Conservation (phyloP, 2,888 invertebrate genomes). For the Flabesymbios commensalis region DNA sequence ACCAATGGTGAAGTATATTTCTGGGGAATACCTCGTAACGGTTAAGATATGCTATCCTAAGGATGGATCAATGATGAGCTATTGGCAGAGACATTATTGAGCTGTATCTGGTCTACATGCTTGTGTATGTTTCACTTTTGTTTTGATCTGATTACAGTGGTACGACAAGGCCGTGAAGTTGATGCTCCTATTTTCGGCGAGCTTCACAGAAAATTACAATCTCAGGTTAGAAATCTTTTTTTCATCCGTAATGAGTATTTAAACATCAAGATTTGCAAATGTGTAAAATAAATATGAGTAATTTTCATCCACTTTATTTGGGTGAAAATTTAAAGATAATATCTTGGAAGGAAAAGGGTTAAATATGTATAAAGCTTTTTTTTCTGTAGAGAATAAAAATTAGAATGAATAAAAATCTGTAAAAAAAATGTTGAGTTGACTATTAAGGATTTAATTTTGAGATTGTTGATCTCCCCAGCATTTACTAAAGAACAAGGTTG, state of each 20-base stretch:
- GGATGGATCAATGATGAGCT: no score
- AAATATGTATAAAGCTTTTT: not conserved
- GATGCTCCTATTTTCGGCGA: constrained; percentile 61
- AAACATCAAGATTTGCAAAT: no score
- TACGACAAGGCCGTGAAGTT: constrained; percentile 50
- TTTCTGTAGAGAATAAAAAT: not conserved
- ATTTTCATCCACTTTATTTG: not conserved
- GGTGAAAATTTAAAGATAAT: not conserved
- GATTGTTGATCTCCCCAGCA: constrained; percentile 60
- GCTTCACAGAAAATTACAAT: constrained; percentile 61
- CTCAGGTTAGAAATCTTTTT: constrained; percentile 54
- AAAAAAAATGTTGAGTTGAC: not conserved
- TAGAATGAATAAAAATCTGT: not conserved
- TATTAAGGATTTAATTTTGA: not conserved
- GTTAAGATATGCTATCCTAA: no score
- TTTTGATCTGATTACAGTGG: constrained; percentile 42
- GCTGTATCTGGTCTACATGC: no score
- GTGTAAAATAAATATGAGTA: not conserved
- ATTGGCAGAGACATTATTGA: no score
- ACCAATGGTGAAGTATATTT: no score
- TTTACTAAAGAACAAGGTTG: constrained; percentile 68
- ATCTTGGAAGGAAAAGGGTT: not conserved
- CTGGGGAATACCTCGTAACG: no score
- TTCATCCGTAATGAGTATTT: no score
- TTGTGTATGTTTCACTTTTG: no score